Evolutionary conservation across 2,888 invertebrate species (phyloP), one percentile per base, ranked within the genome.

Genomic region (Laspeyria flexula): DNA sequence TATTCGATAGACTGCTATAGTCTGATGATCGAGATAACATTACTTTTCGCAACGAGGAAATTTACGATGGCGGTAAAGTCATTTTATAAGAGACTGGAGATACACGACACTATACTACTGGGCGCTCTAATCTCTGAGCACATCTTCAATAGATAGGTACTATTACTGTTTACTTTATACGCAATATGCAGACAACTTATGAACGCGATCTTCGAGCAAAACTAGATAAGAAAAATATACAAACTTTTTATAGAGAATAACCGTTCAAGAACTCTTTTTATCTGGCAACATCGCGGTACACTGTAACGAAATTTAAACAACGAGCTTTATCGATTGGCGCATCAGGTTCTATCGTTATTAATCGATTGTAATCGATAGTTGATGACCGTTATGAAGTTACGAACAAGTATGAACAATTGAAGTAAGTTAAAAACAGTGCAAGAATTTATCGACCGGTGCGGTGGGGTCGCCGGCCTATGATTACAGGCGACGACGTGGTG

Each of bases 391-490:
- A 46, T 42, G 9, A 30, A 23, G 7, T 3, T 12, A 38, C 10
- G 39, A 0, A 1, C 10, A 33, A 35, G 0, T 21, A 3, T 16
- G 6, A 21, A 37, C 37, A 37, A 37, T 25, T 6, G 25, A 6
- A 48, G 53, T 46, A 50, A 52, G 37, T 45, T 45, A 53, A 43
- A 51, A 60, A 53, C 47, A 43, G 13, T 44, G 44, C 42, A 31
- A 43, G 41, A 53, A 47, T 59, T 25, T 85, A 83, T 83, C 82
- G 85, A 88, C 82, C 88, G 78, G 5, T 21, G 3, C 25, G n/a
- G 61, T 55, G 67, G 72, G 88, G 84, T 89, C 87, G 79, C 77
- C 75, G 86, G 70, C 82, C 88, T 81, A 85, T 87, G 88, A 88
- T 88, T 88, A 73, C 81, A 71, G 73, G 63, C 67, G 3, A 3